Conservation (phyloP, 1,140 invertebrate species). For the Diabrotica virgifera region DNA sequence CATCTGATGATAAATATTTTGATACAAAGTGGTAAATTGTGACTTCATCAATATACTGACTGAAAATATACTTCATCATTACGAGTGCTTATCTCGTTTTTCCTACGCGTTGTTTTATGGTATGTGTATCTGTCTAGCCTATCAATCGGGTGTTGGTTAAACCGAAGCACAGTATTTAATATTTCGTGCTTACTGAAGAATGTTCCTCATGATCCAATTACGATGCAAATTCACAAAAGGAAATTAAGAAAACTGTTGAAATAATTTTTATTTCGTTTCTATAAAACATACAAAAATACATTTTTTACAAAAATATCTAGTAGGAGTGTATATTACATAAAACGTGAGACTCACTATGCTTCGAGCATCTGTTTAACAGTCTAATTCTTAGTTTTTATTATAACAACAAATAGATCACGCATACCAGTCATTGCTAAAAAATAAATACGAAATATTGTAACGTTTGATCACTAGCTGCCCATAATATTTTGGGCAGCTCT, state of each 20-base stretch:
- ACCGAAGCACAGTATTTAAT: too few relatives aligned
- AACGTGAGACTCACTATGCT: conserved; percentile 29
- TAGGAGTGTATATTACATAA: conserved; percentile 35
- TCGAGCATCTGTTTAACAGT: conserved; percentile 33
- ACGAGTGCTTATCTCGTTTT: too few relatives aligned
- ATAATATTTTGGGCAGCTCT: conserved; percentile 21
- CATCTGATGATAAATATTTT: too few relatives aligned
- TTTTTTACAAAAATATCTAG: conserved; percentile 31
- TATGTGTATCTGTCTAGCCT: too few relatives aligned
- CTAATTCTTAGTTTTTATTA: conserved; percentile 38
- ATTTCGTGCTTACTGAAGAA: too few relatives aligned
- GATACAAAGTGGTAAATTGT: too few relatives aligned
- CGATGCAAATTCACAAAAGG: not conserved
- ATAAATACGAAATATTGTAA: conserved; percentile 41
- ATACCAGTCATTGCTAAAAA: conserved; percentile 39
- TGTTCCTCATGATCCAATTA: too few relatives aligned
- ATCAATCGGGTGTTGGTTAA: too few relatives aligned
- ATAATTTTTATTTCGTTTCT: conserved; percentile 9
- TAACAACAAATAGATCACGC: conserved; percentile 42
- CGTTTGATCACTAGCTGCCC: conserved; percentile 39
- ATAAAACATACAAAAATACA: conserved; percentile 16
- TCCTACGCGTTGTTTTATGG: too few relatives aligned
- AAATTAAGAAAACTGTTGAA: not conserved
- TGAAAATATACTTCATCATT: too few relatives aligned
- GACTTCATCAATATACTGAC: too few relatives aligned